phyloP scores from a whole-genome alignment of 2,113 vertebrate genomes.

The Acanthochromis polyacanthus region DNA sequence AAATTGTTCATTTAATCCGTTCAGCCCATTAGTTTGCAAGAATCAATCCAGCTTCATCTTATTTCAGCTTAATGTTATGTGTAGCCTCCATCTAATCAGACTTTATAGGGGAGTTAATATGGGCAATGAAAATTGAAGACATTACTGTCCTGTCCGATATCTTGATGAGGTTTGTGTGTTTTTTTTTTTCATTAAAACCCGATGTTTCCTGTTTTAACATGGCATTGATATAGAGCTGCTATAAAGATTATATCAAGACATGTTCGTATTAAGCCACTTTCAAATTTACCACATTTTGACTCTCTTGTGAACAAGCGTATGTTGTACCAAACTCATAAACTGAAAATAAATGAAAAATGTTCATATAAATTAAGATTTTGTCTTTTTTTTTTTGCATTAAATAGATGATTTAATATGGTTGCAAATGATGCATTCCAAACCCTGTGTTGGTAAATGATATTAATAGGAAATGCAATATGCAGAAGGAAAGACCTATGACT shows the following conservation, averaged over 20 bases:
- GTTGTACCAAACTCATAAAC: conserved; percentile 49
- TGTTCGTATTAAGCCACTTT: conserved; percentile 8
- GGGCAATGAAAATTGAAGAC: conserved; percentile 15
- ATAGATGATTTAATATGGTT: background rate
- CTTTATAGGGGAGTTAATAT: background rate
- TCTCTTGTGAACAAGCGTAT: conserved; percentile 25
- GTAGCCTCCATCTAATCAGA: conserved; percentile 25
- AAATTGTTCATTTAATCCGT: background rate
- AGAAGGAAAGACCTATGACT: too few species aligned
- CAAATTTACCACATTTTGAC: background rate
- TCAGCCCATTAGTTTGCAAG: background rate
- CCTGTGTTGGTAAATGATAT: background rate
- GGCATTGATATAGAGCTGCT: conserved; percentile 13
- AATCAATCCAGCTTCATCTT: conserved; percentile 1
- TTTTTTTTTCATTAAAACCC: background rate
- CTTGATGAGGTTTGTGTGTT: conserved; percentile 4
- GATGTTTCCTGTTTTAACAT: conserved; percentile 4
- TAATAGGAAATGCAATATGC: background rate
- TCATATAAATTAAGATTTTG: background rate
- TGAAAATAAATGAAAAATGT: conserved; percentile 54
- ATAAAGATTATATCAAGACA: conserved; percentile 19
- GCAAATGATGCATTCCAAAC: background rate
- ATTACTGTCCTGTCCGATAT: background rate
- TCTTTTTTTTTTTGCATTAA: background rate
- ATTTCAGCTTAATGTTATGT: conserved; percentile 2